Base-by-base conservation (phyloP, 2,113 vertebrate genomes). In the Laticauda colubrina region DNA sequence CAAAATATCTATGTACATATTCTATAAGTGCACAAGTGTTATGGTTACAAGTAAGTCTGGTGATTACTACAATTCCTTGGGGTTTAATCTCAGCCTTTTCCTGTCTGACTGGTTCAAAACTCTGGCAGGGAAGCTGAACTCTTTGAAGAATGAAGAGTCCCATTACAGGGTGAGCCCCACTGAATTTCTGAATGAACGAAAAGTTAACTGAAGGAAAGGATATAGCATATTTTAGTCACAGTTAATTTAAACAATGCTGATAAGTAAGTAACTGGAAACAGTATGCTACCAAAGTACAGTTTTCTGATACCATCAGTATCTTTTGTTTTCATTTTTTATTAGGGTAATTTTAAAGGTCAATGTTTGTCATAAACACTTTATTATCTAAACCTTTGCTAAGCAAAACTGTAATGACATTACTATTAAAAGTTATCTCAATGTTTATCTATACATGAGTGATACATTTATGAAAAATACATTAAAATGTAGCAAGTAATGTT, bases 181-280 rank as follows among this genome's bases (percentile, higher is more conserved):
- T 85, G 94, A 97, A 97, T 98, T 98, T 97, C 96, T 98, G 97
- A 98, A 97, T 98, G 97, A 97, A 97, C 96, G 94, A 95, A 94
- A 96, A 97, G 96, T 97, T 98, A 97, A 98, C 97, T 97, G 97
- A 96, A 86, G 95, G 96, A 98, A 98, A 97, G 96, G 91, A 95
- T 56, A 96, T 93, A 96, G 92, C 94, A 94, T 96, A 95, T 96
- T 97, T 97, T 94, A 96, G 95, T 96, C 94, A 92, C 69, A 96
- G 91, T 96, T 97, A 95, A 97, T 96, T 97, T 95, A 97, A 94
- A 94, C 94, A 95, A 95, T 96, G 94, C 94, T 95, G 94, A 96
- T 96, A 96, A 96, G 91, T 94, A 96, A 95, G 96, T 95, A 95
- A 95, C 93, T 89, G 97, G 96, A 96, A 97, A 96, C 93, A 91